Evolutionary conservation across 1,140 invertebrate species (phyloP).

Genomic region (Grapholita molesta): DNA sequence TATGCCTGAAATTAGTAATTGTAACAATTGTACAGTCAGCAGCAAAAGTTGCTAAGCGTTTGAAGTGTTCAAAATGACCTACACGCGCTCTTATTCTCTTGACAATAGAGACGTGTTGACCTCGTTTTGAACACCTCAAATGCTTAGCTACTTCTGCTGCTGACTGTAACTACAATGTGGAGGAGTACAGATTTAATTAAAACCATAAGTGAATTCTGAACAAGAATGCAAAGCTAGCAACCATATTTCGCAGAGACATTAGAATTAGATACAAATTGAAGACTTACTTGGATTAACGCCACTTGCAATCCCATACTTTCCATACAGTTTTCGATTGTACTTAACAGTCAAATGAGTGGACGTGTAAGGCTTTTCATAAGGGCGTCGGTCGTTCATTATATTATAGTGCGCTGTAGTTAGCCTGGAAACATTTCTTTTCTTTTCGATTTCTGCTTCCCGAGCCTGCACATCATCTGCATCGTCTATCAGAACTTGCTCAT

Average conservation of each 20-base stretch:
- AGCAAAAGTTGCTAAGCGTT: no score
- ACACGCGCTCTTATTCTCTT: no score
- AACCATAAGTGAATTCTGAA: no score
- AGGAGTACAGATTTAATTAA: no score
- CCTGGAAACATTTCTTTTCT: slow-evolving; percentile 61
- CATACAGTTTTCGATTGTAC: slow-evolving; percentile 67
- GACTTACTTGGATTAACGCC: slow-evolving; percentile 67
- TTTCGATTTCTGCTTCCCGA: slow-evolving; percentile 57
- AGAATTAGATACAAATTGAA: no score
- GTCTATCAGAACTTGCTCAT: slow-evolving; percentile 56
- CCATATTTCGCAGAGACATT: no score
- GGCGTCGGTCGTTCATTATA: slow-evolving; percentile 46
- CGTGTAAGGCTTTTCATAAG: slow-evolving; percentile 51
- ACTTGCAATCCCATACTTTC: slow-evolving; percentile 61
- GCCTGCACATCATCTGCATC: slow-evolving; percentile 54
- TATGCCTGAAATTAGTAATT: slow-evolving; percentile 42
- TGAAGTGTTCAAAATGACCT: no score
- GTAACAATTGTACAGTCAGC: slow-evolving; percentile 11
- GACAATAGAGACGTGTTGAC: no score
- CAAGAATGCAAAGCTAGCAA: no score
- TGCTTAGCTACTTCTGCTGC: no score
- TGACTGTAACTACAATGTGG: no score
- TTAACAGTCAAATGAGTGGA: slow-evolving; percentile 66
- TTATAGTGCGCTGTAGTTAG: slow-evolving; percentile 53
- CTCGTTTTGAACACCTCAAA: no score